phyloP scores from a whole-genome alignment of 2,113 vertebrate species.

The Potamarius usumacintae region DNA sequence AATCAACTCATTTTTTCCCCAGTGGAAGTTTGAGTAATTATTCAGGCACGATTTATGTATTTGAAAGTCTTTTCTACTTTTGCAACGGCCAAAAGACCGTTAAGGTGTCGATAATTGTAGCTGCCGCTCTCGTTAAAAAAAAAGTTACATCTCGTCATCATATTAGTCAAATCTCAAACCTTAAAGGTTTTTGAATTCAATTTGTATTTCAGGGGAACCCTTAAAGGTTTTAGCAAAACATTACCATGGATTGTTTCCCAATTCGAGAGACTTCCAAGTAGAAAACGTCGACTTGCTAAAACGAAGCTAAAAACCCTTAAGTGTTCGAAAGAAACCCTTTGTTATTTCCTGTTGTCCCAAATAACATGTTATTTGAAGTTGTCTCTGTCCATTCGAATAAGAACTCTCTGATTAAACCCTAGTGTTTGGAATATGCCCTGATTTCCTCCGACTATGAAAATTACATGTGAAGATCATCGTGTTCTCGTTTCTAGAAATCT shows the following conservation, averaged over 20 bases:
- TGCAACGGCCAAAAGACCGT: no score
- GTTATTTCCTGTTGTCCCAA: background rate
- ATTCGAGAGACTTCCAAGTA: background rate
- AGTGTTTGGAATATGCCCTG: background rate
- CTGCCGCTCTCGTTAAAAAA: background rate
- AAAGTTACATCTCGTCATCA: background rate
- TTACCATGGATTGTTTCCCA: background rate
- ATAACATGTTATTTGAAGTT: background rate
- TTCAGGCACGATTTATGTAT: no score
- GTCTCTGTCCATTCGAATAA: background rate
- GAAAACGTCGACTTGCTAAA: background rate
- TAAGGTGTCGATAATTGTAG: no score
- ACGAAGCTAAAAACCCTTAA: background rate
- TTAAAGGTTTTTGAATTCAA: background rate
- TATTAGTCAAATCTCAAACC: background rate
- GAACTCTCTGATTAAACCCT: background rate
- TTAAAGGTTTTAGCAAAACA: background rate
- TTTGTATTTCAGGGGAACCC: background rate
- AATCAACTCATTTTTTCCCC: no score
- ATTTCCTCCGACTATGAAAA: background rate
- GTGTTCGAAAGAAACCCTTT: background rate
- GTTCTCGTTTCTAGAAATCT: slow-evolving; percentile 1
- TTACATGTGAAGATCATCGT: background rate
- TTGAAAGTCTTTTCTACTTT: no score
- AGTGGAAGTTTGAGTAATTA: no score